phyloP scores from a whole-genome alignment of 2,113 vertebrate genomes.

The Parotia lawesii region DNA sequence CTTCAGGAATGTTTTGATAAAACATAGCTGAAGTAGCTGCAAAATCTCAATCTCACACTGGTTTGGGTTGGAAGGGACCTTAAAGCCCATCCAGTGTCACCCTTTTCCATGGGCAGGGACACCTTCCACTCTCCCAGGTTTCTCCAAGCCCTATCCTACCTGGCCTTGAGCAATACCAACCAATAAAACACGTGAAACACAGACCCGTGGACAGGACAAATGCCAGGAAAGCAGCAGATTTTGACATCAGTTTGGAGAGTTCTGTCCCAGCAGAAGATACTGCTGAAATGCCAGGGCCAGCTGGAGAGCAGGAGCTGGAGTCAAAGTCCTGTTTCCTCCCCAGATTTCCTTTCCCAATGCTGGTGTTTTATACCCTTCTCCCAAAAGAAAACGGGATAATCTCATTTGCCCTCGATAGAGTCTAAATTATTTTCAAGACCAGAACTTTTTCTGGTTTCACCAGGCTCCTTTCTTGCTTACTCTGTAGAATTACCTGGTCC shows the following conservation, averaged over 20 bases:
- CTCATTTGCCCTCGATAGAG: neutral
- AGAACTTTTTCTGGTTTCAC: neutral
- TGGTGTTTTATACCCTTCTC: neutral
- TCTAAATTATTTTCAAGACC: neutral
- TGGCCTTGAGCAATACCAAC: neutral
- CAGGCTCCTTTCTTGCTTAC: neutral
- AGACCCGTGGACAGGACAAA: neutral
- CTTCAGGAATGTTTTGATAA: neutral
- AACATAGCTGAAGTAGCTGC: too few relatives aligned
- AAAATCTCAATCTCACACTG: neutral
- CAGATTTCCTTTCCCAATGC: neutral
- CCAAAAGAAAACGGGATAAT: neutral
- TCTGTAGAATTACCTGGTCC: neutral
- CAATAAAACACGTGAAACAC: rapidly evolving
- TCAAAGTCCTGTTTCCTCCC: neutral
- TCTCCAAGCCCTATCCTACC: neutral
- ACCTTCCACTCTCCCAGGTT: neutral
- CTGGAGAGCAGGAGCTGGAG: neutral
- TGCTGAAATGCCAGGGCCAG: neutral
- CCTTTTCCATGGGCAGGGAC: neutral
- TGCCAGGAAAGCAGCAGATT: neutral
- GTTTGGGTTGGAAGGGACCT: neutral
- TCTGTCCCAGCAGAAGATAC: neutral
- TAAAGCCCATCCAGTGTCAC: neutral
- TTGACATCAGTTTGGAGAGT: neutral